phyloP scores from a whole-genome alignment of 2,113 vertebrate genomes.

The Herpetotheres cachinnans region DNA sequence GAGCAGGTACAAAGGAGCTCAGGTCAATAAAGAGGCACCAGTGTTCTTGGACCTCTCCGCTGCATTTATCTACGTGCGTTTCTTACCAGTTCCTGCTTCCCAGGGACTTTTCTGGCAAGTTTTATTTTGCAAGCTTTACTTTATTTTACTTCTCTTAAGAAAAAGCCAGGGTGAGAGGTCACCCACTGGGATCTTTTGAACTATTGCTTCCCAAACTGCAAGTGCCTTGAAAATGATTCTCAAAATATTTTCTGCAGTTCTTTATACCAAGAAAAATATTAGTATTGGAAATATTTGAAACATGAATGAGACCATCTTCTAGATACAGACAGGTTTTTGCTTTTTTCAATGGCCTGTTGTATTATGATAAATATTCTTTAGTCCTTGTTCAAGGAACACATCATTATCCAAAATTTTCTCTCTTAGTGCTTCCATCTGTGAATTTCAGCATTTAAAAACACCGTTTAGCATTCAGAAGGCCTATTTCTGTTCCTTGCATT shows the following conservation, averaged over 20 bases:
- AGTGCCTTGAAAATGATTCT: background rate
- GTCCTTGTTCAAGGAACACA: background rate
- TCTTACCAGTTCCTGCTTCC: background rate
- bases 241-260: background rate
- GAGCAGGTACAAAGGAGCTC: background rate
- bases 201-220: background rate
- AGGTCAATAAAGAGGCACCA: background rate
- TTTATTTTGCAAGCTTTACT: background rate
- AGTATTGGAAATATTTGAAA: background rate
- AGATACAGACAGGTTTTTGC: background rate
- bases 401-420: background rate
- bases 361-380: background rate
- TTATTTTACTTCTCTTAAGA: conserved; percentile 14
- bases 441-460: background rate
- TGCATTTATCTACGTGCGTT: background rate
- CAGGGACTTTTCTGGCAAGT: background rate
- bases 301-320: background rate
- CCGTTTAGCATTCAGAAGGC: background rate
- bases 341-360: background rate
- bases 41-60: background rate
- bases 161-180: conserved; percentile 25
- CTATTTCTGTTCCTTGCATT: background rate
- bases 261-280: background rate
- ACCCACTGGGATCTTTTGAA: conserved; percentile 22
- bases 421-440: background rate